Evolutionary conservation across 2,797 vertebrate species (phyloP).

Genomic region (Myripristis jacobus): DNA sequence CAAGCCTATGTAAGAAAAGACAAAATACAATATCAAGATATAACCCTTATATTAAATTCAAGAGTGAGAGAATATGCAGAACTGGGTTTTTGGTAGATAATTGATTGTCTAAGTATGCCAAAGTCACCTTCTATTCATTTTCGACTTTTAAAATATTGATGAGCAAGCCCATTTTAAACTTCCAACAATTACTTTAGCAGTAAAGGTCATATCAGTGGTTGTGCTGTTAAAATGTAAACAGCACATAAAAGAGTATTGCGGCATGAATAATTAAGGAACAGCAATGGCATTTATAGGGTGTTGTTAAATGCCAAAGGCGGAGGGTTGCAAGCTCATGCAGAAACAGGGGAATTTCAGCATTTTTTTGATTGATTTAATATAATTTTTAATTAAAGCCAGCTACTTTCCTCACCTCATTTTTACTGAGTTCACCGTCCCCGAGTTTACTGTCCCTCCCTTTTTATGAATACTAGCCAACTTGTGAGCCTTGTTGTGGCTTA

Average conservation of each 20-base stretch:
- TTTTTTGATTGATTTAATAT: conserved; percentile 48
- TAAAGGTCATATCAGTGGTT: conserved; percentile 22
- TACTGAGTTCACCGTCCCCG: no score
- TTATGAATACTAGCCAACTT: conserved; percentile 52
- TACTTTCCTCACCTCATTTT: conserved; percentile 43
- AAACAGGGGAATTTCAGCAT: conserved; percentile 46
- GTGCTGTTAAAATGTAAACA: conserved; percentile 25
- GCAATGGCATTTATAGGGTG: conserved; percentile 60
- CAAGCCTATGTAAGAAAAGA: conserved; percentile 9
- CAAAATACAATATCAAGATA: neutral
- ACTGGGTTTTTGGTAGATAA: neutral
- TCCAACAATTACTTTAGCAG: neutral
- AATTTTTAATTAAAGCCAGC: conserved; percentile 40
- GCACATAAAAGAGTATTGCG: conserved; percentile 25
- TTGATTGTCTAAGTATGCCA: no score
- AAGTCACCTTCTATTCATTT: no score
- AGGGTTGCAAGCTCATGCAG: conserved; percentile 28
- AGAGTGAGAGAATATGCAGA: neutral
- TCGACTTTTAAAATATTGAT: no score
- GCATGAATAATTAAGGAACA: conserved; percentile 53
- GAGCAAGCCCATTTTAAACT: neutral
- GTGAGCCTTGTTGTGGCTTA: conserved; percentile 28
- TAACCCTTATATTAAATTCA: conserved; percentile 5
- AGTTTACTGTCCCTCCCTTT: neutral
- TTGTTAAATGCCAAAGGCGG: conserved; percentile 69